These are phyloP conservation scores for Gryon sp. DNA, from an alignment of 1,140 invertebrate species.

Conservation along the genomic window DNA sequence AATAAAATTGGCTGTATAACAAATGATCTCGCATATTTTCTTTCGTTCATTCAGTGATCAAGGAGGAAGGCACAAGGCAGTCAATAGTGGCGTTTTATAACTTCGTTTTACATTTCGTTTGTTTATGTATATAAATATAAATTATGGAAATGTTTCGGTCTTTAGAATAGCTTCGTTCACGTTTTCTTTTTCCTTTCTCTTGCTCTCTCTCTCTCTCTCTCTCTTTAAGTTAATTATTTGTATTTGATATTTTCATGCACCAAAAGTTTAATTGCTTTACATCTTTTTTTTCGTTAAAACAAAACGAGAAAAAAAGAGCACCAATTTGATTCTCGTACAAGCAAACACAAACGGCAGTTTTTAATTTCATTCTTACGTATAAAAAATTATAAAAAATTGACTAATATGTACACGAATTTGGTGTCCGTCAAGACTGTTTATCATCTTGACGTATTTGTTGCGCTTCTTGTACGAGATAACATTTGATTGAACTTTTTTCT, in stretches of 20 bases:
- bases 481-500: too few species aligned
- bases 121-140: conserved; percentile 1
- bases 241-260: too few species aligned
- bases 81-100: conserved; percentile 51
- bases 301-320: conserved; percentile 7
- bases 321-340: conserved; percentile 11
- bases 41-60: conserved; percentile 41
- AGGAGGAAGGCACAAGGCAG: conserved; percentile 73
- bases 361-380: conserved; percentile 11
- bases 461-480: not conserved
- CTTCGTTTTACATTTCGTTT: not conserved
- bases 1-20: conserved; percentile 78
- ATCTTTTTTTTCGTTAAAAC: too few species aligned
- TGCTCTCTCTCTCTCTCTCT: too few species aligned
- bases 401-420: conserved; percentile 41
- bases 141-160: not conserved
- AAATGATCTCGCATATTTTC: conserved; percentile 64
- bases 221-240: too few species aligned
- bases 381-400: conserved; percentile 28
- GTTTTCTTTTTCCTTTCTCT: too few species aligned
- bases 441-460: conserved; percentile 5
- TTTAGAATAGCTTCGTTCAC: not conserved
- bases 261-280: too few species aligned
- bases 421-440: too few species aligned
- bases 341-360: conserved; percentile 4